phyloP scores from a whole-genome alignment of 37 sponge, comb jelly and placozoan species.

The Haliclona indistincta region DNA sequence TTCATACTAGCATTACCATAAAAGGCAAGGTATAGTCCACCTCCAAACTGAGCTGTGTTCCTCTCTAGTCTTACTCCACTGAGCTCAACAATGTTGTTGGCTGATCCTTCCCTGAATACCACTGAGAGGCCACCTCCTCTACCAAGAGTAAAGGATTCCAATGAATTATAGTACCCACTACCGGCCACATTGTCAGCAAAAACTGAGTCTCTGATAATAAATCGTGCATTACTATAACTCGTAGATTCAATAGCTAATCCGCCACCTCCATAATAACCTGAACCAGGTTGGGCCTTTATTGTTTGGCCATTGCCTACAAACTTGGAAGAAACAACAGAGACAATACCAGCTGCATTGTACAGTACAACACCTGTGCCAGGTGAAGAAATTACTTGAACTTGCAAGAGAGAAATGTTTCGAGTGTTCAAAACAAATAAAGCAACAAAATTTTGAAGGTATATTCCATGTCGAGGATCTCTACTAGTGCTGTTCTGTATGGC shows the following conservation, averaged over 20 bases:
- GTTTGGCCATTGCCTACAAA: background rate
- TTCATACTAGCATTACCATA: conserved; percentile 13
- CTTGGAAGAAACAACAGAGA: background rate
- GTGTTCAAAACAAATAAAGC: conserved; percentile 13
- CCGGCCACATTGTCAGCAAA: conserved; percentile 13
- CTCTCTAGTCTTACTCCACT: background rate
- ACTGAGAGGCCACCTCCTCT: conserved; percentile 40
- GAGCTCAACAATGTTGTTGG: background rate
- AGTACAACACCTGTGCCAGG: conserved; percentile 26
- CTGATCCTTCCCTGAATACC: conserved; percentile 9
- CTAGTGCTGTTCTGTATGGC: conserved; percentile 20
- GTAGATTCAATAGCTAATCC: conserved; percentile 2
- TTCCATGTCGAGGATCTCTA: background rate
- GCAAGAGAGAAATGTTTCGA: background rate
- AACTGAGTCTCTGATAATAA: background rate
- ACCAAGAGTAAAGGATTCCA: conserved; percentile 9
- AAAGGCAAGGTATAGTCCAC: conserved; percentile 18
- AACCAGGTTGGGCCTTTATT: background rate
- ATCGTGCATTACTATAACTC: background rate
- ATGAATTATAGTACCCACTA: too few species aligned
- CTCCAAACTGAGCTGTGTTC: conserved; percentile 33
- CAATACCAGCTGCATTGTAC: conserved; percentile 17
- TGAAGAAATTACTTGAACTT: background rate
- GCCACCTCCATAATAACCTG: background rate
- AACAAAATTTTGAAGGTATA: background rate